Evolutionary conservation across 2,888 invertebrate genomes (phyloP).

Genomic region (Drosophila mayaguana): DNA sequence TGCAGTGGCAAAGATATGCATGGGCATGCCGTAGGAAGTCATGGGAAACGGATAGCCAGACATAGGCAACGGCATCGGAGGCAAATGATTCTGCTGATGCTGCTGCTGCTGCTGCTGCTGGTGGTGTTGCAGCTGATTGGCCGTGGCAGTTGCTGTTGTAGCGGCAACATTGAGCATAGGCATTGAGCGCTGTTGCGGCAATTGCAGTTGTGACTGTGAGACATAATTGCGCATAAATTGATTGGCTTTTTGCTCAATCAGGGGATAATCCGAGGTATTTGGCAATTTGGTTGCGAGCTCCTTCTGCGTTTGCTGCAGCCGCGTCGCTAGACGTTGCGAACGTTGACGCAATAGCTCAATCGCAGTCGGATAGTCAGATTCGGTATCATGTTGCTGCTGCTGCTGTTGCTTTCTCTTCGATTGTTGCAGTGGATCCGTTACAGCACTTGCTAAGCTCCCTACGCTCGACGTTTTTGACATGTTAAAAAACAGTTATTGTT

Average conservation of each 20-base stretch:
- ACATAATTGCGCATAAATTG: conserved; percentile 45
- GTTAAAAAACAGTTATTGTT: conserved; percentile 35
- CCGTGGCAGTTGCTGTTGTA: neutral
- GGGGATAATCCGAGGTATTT: neutral
- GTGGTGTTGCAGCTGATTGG: neutral
- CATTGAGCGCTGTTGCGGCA: conserved; percentile 6
- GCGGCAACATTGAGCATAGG: neutral
- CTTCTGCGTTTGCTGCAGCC: conserved; percentile 52
- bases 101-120: neutral
- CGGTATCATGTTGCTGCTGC: neutral
- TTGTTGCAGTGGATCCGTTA: conserved; percentile 19
- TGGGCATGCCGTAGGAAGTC: neutral
- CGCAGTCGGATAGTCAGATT: conserved; percentile 28
- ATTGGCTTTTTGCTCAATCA: conserved; percentile 28
- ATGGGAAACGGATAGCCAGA: conserved; percentile 16
- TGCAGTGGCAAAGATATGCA: conserved; percentile 15
- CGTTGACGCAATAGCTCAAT: conserved; percentile 55
- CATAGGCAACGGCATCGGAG: conserved; percentile 16
- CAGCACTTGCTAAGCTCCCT: conserved; percentile 42
- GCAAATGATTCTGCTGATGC: neutral
- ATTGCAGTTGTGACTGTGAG: conserved; percentile 14
- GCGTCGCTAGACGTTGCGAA: conserved; percentile 49
- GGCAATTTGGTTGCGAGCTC: conserved; percentile 33
- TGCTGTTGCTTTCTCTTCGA: conserved; percentile 15
- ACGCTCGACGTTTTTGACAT: conserved; percentile 64